Conservation (phyloP, 2,113 vertebrate species). For the Apodemus speciosus region DNA sequence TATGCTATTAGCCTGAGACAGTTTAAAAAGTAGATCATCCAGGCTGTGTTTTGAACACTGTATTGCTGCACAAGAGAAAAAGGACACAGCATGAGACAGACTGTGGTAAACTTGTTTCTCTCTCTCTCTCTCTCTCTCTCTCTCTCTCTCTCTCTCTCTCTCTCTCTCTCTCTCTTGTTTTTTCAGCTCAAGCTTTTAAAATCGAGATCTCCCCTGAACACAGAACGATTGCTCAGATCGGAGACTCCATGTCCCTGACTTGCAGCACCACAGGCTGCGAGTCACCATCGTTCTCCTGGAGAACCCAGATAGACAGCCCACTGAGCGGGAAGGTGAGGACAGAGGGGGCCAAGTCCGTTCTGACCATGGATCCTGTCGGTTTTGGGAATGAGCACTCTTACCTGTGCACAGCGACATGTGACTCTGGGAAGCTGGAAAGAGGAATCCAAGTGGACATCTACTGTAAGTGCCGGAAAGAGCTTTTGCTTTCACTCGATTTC, state of each 20-base stretch:
- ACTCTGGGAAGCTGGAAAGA: conserved; percentile 64
- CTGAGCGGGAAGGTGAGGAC: conserved; percentile 75
- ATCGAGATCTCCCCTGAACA: conserved; percentile 47
- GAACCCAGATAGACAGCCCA: conserved; percentile 83
- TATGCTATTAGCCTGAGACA: background rate
- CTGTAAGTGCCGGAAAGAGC: conserved; percentile 83
- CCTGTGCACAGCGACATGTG: conserved; percentile 83
- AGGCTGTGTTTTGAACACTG: background rate
- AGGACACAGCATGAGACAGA: background rate
- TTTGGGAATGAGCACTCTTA: conserved; percentile 81
- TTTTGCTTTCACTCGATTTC: background rate
- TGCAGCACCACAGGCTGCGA: conserved; percentile 82
- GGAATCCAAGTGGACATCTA: conserved; percentile 81
- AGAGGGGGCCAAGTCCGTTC: conserved; percentile 62
- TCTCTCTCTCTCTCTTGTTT: conserved; percentile 13
- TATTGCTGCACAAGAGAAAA: background rate
- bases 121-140: conserved; percentile 15
- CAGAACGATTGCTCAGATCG: conserved; percentile 72
- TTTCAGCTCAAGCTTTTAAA: conserved; percentile 70
- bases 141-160: conserved; percentile 3
- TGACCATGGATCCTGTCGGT: conserved; percentile 82
- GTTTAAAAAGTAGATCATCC: background rate
- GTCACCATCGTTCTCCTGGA: conserved; percentile 84
- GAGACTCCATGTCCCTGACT: conserved; percentile 72
- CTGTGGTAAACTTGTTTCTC: background rate